phyloP scores from a whole-genome alignment of 2,113 vertebrate species.

The Ictalurus furcatus region DNA sequence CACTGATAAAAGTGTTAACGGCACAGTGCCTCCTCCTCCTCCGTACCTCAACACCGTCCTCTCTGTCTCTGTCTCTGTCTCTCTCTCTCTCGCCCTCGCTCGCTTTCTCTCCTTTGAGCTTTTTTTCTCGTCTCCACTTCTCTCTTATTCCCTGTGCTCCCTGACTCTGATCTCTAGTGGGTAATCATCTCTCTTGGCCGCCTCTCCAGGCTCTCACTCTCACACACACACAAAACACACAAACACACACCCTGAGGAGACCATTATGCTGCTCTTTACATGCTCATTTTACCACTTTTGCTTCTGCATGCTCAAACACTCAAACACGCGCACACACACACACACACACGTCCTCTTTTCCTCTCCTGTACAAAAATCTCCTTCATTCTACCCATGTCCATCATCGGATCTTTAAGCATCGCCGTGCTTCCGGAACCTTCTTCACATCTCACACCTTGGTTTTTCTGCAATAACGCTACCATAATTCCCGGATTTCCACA shows the following conservation, averaged over 20 bases:
- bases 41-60: neutral
- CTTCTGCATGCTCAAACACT: neutral
- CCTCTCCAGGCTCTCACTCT: neutral
- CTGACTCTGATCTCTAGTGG: neutral
- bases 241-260: slow-evolving; percentile 9
- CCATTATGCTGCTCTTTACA: slow-evolving; percentile 10
- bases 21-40: neutral
- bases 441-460: neutral
- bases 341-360: neutral
- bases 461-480: neutral
- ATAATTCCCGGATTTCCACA: slow-evolving; percentile 4
- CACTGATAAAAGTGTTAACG: neutral
- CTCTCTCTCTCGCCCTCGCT: neutral
- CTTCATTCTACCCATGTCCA: neutral
- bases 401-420: neutral
- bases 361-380: neutral
- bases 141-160: neutral
- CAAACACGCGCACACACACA: neutral
- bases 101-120: neutral
- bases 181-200: slow-evolving; percentile 23
- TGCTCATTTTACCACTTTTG: neutral
- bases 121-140: neutral
- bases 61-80: neutral
- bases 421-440: neutral
- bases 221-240: neutral